These are phyloP conservation scores for Darevskia nairensis DNA, from an alignment of 2,797 vertebrate species.

Conservation along the genomic window DNA sequence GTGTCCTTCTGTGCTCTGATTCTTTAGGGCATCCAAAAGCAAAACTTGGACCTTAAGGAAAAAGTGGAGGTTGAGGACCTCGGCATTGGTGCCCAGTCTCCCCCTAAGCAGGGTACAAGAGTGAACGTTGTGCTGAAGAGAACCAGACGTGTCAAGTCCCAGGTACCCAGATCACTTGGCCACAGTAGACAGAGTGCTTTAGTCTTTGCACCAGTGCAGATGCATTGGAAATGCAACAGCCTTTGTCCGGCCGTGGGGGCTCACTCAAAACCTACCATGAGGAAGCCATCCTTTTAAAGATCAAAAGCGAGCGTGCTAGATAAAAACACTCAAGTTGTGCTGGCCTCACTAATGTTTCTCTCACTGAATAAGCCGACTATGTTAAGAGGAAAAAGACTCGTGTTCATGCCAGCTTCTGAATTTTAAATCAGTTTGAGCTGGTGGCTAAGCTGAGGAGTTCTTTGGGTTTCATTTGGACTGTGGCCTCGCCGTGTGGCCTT, in stretches of 20 bases:
- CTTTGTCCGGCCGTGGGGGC: constrained; percentile 24
- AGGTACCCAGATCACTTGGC: constrained; percentile 70
- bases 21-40: constrained; percentile 88
- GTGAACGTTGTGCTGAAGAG: constrained; percentile 80
- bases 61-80: constrained; percentile 87
- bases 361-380: not conserved
- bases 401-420: not conserved
- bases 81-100: constrained; percentile 76
- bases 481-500: not conserved
- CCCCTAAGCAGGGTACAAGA: constrained; percentile 76
- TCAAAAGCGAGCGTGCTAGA: not conserved
- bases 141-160: constrained; percentile 82
- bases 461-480: not conserved
- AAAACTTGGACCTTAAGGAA: constrained; percentile 89
- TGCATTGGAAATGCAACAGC: not conserved
- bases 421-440: not conserved
- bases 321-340: not conserved
- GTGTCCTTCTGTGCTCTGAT: constrained; percentile 70
- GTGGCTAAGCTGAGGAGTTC: not conserved
- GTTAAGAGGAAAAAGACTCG: not conserved
- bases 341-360: not conserved
- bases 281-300: constrained; percentile 8
- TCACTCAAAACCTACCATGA: not conserved
- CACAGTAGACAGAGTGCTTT: not conserved
- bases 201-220: not conserved